Percentiles rank a stretch among this genome's conserved stretches.
These are phyloP conservation scores for Anguilla megastoma DNA, from an alignment of 2,797 vertebrate species.

Conservation along the genomic window DNA sequence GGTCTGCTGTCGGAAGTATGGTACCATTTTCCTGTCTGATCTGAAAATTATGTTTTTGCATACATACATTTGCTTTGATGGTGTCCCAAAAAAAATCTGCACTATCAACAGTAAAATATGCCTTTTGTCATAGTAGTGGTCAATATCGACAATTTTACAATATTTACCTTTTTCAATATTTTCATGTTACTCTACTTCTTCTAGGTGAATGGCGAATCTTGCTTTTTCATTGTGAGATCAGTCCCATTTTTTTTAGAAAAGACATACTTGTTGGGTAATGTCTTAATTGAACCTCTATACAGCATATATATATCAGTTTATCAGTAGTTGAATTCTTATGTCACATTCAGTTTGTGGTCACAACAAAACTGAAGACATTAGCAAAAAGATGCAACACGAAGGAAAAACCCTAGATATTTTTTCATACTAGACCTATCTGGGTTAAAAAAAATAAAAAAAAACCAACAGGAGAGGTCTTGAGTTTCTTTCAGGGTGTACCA, in stretches of 20 bases:
- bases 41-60: not conserved
- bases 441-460: not conserved
- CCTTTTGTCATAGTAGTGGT: not conserved
- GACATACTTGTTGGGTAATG: not conserved
- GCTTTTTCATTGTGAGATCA: not conserved
- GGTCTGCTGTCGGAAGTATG: not conserved
- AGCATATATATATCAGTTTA: not conserved
- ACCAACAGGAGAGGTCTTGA: not conserved
- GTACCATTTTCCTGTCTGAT: not conserved
- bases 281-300: not conserved
- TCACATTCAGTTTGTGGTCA: not conserved
- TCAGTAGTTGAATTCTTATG: not conserved
- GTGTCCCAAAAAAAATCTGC: not conserved
- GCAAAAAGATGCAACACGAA: not conserved
- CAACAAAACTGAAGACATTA: not conserved
- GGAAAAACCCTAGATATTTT: not conserved
- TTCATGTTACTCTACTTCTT: not conserved
- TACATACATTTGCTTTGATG: not conserved
- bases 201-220: not conserved
- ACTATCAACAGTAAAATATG: not conserved
- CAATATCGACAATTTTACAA: not conserved
- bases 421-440: not conserved
- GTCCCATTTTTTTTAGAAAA: not conserved
- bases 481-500: slow-evolving; percentile 4
- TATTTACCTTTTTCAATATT: not conserved